phyloP scores from a whole-genome alignment of 1,140 invertebrate genomes.

The Druon quercuslanigerum region DNA sequence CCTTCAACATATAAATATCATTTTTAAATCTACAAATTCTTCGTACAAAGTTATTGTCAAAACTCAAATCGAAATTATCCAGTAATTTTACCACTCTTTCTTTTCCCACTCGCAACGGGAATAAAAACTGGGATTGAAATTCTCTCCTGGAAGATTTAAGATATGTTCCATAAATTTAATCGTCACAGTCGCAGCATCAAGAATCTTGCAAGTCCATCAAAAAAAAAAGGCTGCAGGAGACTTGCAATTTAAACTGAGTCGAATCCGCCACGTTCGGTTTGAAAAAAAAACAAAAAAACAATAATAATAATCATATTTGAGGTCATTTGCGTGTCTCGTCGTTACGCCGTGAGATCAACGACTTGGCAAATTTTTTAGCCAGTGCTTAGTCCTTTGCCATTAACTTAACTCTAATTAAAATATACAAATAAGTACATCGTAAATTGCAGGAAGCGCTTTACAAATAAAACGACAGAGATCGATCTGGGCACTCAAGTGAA shows the following conservation, averaged over 20 bases:
- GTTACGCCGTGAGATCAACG: constrained; percentile 59
- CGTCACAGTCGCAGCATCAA: neutral
- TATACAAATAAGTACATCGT: constrained; percentile 61
- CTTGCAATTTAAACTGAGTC: constrained; percentile 13
- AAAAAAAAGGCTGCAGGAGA: neutral
- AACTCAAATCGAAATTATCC: neutral
- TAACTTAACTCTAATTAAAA: constrained; percentile 63
- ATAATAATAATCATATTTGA: neutral
- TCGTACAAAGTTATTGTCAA: neutral
- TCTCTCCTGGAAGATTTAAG: constrained; percentile 21
- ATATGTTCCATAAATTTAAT: constrained; percentile 16
- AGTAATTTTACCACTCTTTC: neutral
- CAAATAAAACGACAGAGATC: neutral
- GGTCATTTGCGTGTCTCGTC: constrained; percentile 53
- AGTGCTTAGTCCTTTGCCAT: constrained; percentile 37
- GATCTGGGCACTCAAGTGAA: neutral
- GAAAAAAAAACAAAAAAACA: neutral
- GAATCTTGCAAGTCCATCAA: neutral
- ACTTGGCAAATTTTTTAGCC: constrained; percentile 49
- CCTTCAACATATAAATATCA: neutral
- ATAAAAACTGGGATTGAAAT: neutral
- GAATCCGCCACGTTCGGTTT: constrained; percentile 18
- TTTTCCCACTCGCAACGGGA: constrained; percentile 5
- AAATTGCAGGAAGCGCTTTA: constrained; percentile 48
- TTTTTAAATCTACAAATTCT: neutral